Base-by-base conservation (phyloP, 1,140 invertebrate species). In the Drosophila pectinifera region DNA sequence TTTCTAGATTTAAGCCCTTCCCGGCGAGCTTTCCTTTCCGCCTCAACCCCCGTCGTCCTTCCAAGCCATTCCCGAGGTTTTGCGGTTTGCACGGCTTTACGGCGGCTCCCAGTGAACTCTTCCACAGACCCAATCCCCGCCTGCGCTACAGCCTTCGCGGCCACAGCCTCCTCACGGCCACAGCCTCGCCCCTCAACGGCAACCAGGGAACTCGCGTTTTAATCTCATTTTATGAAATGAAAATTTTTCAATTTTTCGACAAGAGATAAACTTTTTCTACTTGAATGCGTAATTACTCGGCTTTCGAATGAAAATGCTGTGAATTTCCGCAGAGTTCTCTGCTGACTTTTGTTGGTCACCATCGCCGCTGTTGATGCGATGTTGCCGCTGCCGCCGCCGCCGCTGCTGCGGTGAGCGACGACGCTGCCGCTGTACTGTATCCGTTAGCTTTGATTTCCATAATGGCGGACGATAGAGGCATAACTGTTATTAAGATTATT, bases 221-320 rank as follows among this genome's bases (percentile, higher is more conserved):
- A 88, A 89, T 89, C 83, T 88, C 83, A 88, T 88, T 88, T 88
- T 88, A 84, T 88, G 84, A 89, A 88, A 88, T 84, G 80, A 88
- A 83, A 88, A 89, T 80, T 88, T 81, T 89, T 84, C 73, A 88
- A 88, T 88, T 88, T 86, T 83, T 88, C 79, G 79, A 88, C 83
- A 83, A 88, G 76, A 88, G 83, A 88, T 88, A 88, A 89, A 88
- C 83, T 88, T 88, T 88, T 88, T 88, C 84, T 89, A 84, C 83
- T 88, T 89, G 84, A 89, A 89, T 88, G 83, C 83, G 80, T 88
- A 89, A 89, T 88, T 88, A 88, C 83, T 84, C 45, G 73, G 58
- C 58, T 72, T 61, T 61, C 22, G 48, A 70, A 70, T 73, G 68
- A 78, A 83, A 88, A 89, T 70, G 76, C 64, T 78, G 62, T 68